phyloP scores from a whole-genome alignment of 2,797 vertebrate genomes.

The Rhinichthys osculus region DNA sequence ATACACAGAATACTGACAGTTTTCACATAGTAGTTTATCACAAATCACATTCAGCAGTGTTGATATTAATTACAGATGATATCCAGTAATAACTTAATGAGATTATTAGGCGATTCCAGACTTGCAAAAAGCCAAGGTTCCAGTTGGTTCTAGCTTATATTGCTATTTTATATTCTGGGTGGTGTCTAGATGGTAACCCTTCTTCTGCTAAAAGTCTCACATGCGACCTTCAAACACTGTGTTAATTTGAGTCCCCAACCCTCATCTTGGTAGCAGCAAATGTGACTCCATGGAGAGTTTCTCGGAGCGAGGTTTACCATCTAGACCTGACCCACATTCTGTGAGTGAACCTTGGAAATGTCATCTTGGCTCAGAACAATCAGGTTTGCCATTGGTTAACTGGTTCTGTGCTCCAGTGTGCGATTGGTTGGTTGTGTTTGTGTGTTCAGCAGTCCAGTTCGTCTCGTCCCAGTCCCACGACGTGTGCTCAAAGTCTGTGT shows the following conservation, averaged over 20 bases:
- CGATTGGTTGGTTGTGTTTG: slow-evolving; percentile 53
- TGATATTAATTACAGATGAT: neutral
- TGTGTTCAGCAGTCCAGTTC: slow-evolving; percentile 70
- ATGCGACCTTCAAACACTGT: neutral
- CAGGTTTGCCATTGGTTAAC: slow-evolving; percentile 54
- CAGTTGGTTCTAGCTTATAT: slow-evolving; percentile 21
- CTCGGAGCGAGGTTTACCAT: neutral
- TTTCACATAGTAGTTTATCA: slow-evolving; percentile 11
- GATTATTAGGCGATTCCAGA: neutral
- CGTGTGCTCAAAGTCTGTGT: slow-evolving; percentile 63
- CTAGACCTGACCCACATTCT: slow-evolving; percentile 12
- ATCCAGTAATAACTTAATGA: slow-evolving; percentile 4
- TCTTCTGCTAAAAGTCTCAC: neutral
- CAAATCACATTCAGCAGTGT: slow-evolving; percentile 13
- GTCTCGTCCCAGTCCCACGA: slow-evolving; percentile 78
- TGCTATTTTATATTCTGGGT: slow-evolving; percentile 20
- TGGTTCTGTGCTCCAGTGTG: slow-evolving; percentile 64
- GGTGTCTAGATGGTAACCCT: neutral
- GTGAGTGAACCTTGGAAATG: slow-evolving; percentile 47
- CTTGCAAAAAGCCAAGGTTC: slow-evolving; percentile 8
- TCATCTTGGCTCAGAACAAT: slow-evolving; percentile 44
- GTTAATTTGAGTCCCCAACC: neutral
- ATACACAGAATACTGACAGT: slow-evolving; percentile 6
- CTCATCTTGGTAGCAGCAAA: slow-evolving; percentile 10
- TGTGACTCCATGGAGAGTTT: slow-evolving; percentile 47